Evolutionary conservation across 2,888 invertebrate genomes (phyloP), one percentile per base, ranked within the genome.

Genomic region (Chouioia cunea): DNA sequence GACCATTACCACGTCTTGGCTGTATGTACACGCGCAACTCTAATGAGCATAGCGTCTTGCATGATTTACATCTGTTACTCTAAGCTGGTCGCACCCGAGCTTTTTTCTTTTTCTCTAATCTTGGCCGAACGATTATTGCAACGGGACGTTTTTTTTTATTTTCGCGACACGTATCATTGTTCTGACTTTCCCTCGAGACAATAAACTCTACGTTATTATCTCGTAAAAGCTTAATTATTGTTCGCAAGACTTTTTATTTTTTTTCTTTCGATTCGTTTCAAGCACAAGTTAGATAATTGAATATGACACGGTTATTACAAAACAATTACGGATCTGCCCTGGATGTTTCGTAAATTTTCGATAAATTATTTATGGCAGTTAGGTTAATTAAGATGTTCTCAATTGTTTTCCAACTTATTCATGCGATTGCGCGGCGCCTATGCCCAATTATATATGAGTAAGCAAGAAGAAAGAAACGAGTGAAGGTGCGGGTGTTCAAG

Each of bases 341-440:
- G 8, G 20, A 54, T 27, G n/a, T 48, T 59, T 59, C 59, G 47
- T 6, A 59, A 59, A 59, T 59, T 47, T 22, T 23, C 47, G 47
- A 59, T 59, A 47, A 47, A 59, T 59, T 59, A 59, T 59, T 59
- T 59, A 59, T 59, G 23, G 20, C 22, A 23, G 15, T 36, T 12
- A 36, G 12, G 36, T 12, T 36, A 36, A 36, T 36, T 36, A 36
- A 36, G 36, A 36, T 12, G 27, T 36, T 54, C 20, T 2, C 56
- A 16, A 56, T 56, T 54, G 54, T 64, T 47, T 56, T 63, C 10
- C 54, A 50, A 50, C 47, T 65, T 65, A 58, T 65, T 57, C 65
- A 65, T 50, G 47, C 27, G 22, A 50, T 58, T 58, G 58, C 50
- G 16, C 48, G 43, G 36, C 36, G 36, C 36, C 4, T 44, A 44